Evolutionary conservation across 2,797 vertebrate species (phyloP).

Genomic region (Falco naumanni): DNA sequence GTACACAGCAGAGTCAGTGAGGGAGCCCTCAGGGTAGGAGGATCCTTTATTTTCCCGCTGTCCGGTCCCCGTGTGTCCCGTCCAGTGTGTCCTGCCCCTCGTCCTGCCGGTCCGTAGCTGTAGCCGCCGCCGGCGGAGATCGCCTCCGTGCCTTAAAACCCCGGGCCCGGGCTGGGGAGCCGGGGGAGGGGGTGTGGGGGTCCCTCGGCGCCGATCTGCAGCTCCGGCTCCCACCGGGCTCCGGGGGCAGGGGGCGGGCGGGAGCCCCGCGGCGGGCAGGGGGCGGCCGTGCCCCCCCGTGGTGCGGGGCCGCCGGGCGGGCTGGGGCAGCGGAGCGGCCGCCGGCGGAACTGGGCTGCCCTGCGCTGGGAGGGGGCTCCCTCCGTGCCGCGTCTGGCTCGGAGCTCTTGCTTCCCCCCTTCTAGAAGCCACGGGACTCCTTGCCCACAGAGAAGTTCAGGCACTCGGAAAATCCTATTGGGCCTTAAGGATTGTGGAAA

Average conservation of each 20-base stretch:
- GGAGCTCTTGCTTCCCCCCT: neutral
- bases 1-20: constrained; percentile 88
- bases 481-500: neutral
- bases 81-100: constrained; percentile 50
- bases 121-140: neutral
- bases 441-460: neutral
- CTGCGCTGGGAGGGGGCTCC: no score
- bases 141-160: neutral
- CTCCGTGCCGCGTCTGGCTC: no score
- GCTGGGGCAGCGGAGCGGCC: neutral
- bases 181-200: neutral
- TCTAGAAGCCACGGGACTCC: neutral
- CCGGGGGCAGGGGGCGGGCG: neutral
- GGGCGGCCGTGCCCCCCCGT: neutral
- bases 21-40: constrained; percentile 88
- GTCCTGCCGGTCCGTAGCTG: neutral
- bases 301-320: no score
- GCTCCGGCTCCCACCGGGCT: neutral
- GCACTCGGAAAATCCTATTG: neutral
- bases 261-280: neutral
- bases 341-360: neutral
- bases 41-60: constrained; percentile 77
- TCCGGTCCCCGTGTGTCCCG: constrained; percentile 68
- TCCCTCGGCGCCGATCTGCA: neutral
- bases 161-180: neutral